Conservation (phyloP, 2,888 invertebrate species). For the Tachina lurida region DNA sequence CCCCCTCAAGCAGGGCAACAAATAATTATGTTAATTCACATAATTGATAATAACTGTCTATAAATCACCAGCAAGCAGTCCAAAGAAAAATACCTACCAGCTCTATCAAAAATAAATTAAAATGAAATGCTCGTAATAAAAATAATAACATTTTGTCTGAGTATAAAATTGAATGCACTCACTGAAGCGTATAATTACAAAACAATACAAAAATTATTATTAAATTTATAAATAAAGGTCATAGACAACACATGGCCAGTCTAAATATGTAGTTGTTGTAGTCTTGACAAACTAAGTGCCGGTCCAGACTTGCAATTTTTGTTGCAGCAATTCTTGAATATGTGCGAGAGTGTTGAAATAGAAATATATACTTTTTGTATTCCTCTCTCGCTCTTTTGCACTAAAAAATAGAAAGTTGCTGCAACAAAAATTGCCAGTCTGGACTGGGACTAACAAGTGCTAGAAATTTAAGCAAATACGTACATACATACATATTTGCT, state of each 20-base stretch:
- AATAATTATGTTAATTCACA: constrained; percentile 36
- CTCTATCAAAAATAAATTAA: constrained; percentile 26
- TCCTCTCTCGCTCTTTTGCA: too few species aligned
- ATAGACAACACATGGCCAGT: not conserved
- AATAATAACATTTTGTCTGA: constrained; percentile 46
- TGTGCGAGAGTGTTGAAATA: too few species aligned
- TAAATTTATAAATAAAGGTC: constrained; percentile 1
- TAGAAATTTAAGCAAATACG: constrained; percentile 37
- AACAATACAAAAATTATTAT: constrained; percentile 59
- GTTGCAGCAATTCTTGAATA: too few species aligned
- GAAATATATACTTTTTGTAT: too few species aligned
- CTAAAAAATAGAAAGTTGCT: too few species aligned
- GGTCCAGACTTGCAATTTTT: too few species aligned
- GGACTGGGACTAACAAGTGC: constrained; percentile 44
- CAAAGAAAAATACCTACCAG: not conserved
- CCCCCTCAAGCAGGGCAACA: constrained; percentile 5
- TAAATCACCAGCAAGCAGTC: constrained; percentile 11
- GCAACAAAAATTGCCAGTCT: too few species aligned
- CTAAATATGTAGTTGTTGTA: not conserved
- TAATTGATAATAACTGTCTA: constrained; percentile 12
- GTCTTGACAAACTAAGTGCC: constrained; percentile 26
- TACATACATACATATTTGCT: not conserved
- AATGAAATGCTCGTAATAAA: constrained; percentile 31
- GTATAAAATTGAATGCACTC: constrained; percentile 48
- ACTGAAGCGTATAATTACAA: constrained; percentile 67